Evolutionary conservation across 2,888 invertebrate genomes (phyloP), one percentile per base, ranked within the genome.

Genomic region (Callimorpha dominula): DNA sequence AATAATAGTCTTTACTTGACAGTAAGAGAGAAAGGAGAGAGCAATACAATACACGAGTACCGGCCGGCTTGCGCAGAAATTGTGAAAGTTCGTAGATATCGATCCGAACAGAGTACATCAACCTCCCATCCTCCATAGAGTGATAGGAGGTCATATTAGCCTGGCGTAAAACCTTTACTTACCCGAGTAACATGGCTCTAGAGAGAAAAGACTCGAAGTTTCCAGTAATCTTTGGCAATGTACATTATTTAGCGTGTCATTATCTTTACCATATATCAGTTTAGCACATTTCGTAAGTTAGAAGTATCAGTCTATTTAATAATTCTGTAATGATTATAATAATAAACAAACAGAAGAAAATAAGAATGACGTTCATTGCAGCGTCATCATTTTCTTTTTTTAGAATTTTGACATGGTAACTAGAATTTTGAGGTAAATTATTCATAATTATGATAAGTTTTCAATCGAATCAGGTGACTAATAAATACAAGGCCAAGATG

Each of bases 21-120:
- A 50, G 12, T 11, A 15, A 9, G 40, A 65, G 65, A 9, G 66
- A 66, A 66, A 66, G 52, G 52, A 42, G 66, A 66, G 50, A 66
- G 52, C n/a, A 40, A 40, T 17, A 50, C 66, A 40, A 52, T 50
- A 17, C 17, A 66, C 31, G 31, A 42, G n/a, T 52, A 52, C 66
- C 40, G 40, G 66, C 50, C 49, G 65, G 43, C 50, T 40, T n/a
- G 66, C 17, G 40, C 40, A 52, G 40, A 42, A 66, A n/a, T 66
- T 40, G 66, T 52, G 66, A 52, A 66, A 66, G 66, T 42, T 17
- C 8, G 15, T 6, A 52, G 40, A 52, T 42, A 52, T 52, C 40
- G 66, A 66, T 66, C 66, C n/a, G n/a, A 11, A 8, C 7, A 20
- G 31, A 49, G 15, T 1, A 43, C 31, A 8, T 6, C 15, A 46